phyloP scores from a whole-genome alignment of 2,113 vertebrate genomes.

The Oryzias melastigma region DNA sequence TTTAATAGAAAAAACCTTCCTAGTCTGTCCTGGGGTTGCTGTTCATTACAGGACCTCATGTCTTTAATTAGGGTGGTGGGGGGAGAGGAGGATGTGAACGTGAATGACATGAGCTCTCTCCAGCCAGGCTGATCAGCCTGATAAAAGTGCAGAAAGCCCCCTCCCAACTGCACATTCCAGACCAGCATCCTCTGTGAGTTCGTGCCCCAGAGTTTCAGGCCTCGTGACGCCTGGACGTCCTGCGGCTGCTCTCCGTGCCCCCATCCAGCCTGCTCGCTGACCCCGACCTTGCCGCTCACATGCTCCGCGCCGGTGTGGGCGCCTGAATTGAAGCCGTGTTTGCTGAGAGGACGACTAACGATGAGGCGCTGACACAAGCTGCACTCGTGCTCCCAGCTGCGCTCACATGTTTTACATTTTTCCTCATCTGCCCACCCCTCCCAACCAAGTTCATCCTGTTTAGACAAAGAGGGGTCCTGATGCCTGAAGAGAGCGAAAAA shows the following conservation, averaged over 20 bases:
- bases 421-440: neutral
- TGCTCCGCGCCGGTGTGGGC: neutral
- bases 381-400: neutral
- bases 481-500: neutral
- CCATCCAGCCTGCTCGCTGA: constrained; percentile 10
- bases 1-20: too few species aligned
- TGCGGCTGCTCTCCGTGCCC: constrained; percentile 1
- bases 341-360: constrained; percentile 2
- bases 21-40: too few species aligned
- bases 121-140: too few species aligned
- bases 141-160: too few species aligned
- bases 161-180: too few species aligned
- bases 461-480: constrained; percentile 2
- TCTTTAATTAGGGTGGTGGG: too few species aligned
- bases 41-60: too few species aligned
- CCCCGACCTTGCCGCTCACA: constrained; percentile 21
- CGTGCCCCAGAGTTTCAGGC: too few species aligned
- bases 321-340: constrained; percentile 7
- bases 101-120: too few species aligned
- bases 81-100: too few species aligned
- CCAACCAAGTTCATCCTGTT: neutral
- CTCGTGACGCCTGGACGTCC: neutral
- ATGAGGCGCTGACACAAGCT: neutral
- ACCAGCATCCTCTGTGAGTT: too few species aligned
- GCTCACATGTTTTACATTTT: constrained; percentile 31